phyloP scores from a whole-genome alignment of 1,140 invertebrate genomes.

The Bombus ignitus region DNA sequence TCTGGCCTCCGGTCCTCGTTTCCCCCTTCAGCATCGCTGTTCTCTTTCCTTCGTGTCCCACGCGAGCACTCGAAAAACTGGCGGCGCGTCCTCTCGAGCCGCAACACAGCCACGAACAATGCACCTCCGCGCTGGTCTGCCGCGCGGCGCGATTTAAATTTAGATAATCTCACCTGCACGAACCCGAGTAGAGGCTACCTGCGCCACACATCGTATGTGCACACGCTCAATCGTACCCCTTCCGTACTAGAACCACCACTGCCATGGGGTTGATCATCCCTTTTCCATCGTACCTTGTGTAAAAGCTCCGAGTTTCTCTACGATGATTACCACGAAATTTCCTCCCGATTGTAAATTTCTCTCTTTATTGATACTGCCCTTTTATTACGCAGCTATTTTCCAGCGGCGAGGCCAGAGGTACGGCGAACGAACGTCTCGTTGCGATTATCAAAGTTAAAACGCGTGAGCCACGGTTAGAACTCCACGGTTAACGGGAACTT shows the following conservation, averaged over 20 bases:
- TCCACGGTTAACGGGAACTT: background rate
- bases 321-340: background rate
- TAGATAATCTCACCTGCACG: conserved; percentile 65
- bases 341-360: background rate
- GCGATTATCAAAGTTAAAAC: conserved; percentile 7
- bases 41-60: conserved; percentile 30
- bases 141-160: conserved; percentile 58
- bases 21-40: background rate
- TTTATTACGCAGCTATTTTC: background rate
- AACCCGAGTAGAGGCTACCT: conserved; percentile 12
- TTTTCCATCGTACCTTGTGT: background rate
- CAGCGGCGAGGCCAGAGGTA: background rate
- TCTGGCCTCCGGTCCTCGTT: background rate
- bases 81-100: conserved; percentile 58
- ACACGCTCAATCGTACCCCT: too few species aligned
- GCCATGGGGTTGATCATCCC: background rate
- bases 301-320: background rate
- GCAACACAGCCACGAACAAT: conserved; percentile 61
- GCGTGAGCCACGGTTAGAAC: background rate
- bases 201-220: background rate
- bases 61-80: conserved; percentile 59
- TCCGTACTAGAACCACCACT: too few species aligned
- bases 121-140: conserved; percentile 29
- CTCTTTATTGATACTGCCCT: background rate
- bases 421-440: background rate